A percentile compares a stretch with the other conserved stretches of the same genome.
Conservation (phyloP, 2,113 vertebrate genomes). For the Malurus cyaneus region DNA sequence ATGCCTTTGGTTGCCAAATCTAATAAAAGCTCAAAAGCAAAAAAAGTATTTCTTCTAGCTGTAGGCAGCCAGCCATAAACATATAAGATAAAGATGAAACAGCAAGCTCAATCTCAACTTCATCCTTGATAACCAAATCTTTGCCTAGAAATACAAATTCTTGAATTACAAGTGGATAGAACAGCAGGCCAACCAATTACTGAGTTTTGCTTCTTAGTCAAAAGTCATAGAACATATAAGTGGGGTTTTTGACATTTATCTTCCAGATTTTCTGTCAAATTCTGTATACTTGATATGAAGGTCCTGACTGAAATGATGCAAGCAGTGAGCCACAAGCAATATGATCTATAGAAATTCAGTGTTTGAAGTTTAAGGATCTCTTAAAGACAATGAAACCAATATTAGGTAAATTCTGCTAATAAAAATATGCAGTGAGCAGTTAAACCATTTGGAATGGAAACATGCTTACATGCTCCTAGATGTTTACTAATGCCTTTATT, state of each 20-base stretch:
- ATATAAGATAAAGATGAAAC: background rate
- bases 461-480: background rate
- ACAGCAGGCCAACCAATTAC: background rate
- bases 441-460: background rate
- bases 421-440: background rate
- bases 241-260: background rate
- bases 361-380: background rate
- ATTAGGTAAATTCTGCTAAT: background rate
- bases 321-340: background rate
- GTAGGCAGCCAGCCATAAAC: background rate
- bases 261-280: background rate
- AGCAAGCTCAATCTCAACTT: background rate
- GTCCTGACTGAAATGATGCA: background rate
- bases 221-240: background rate
- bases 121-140: background rate
- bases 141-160: background rate
- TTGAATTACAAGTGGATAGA: background rate
- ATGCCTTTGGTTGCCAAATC: background rate
- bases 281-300: background rate
- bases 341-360: background rate
- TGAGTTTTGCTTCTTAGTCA: background rate
- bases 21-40: background rate
- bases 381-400: background rate
- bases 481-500: background rate
- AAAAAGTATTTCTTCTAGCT: background rate